Conservation (phyloP, 2,888 invertebrate species). For the Epistrophella euchroma region DNA sequence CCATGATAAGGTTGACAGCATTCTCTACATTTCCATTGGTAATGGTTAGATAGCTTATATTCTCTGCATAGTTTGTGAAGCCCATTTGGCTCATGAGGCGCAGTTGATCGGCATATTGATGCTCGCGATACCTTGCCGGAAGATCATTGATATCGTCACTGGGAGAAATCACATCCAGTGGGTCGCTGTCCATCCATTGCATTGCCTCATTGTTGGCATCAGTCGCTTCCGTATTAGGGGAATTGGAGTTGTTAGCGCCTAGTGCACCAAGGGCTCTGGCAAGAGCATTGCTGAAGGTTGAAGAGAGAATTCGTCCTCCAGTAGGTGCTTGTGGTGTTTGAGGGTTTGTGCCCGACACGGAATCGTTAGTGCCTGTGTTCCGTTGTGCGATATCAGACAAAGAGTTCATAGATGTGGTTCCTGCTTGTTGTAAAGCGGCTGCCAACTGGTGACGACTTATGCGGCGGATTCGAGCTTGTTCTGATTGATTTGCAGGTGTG, state of each 20-base stretch:
- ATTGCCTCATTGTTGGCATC: conserved; percentile 59
- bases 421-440: conserved; percentile 81
- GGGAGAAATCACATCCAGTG: conserved; percentile 46
- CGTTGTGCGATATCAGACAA: conserved; percentile 83
- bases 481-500: conserved; percentile 77
- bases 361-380: conserved; percentile 78
- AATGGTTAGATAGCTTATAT: conserved; percentile 92
- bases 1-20: conserved; percentile 94
- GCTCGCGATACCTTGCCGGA: conserved; percentile 80
- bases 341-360: conserved; percentile 47
- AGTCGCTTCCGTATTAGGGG: conserved; percentile 63
- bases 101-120: conserved; percentile 86
- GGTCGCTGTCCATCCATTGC: conserved; percentile 78
- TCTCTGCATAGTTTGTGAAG: conserved; percentile 91
- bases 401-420: conserved; percentile 81
- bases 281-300: conserved; percentile 89
- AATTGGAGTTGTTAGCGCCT: conserved; percentile 50
- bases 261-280: conserved; percentile 86
- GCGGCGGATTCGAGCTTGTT: conserved; percentile 81
- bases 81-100: conserved; percentile 96
- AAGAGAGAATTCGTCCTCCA: conserved; percentile 53
- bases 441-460: conserved; percentile 83
- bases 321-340: conserved; percentile 61
- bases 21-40: conserved; percentile 93
- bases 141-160: conserved; percentile 78